Evolutionary conservation across 2,888 invertebrate species (phyloP).

Genomic region (Epinotia demarniana): DNA sequence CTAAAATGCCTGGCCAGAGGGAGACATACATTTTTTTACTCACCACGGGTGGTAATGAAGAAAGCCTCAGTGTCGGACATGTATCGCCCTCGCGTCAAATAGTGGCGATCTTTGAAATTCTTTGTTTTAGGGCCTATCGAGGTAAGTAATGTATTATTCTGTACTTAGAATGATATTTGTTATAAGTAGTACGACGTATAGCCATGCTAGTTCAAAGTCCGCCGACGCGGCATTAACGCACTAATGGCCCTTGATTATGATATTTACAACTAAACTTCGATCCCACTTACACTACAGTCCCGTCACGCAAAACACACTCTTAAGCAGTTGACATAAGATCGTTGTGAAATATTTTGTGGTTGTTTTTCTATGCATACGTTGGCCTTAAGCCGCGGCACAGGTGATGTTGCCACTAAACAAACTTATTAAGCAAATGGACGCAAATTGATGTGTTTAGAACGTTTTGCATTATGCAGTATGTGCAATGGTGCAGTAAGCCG

Average conservation of each 20-base stretch:
- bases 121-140: too few species aligned
- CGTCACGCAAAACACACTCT: background rate
- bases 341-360: background rate
- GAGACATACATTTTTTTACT: too few species aligned
- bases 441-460: conserved; percentile 40
- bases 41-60: too few species aligned
- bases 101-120: too few species aligned
- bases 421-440: conserved; percentile 41
- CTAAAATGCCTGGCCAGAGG: too few species aligned
- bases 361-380: conserved; percentile 16
- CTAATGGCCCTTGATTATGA: conserved; percentile 83
- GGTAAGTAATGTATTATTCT: background rate
- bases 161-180: background rate
- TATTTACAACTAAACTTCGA: conserved; percentile 78
- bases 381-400: conserved; percentile 63
- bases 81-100: too few species aligned
- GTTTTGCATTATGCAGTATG: conserved; percentile 18
- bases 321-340: background rate
- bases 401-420: conserved; percentile 35
- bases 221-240: conserved; percentile 77
- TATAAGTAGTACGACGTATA: background rate
- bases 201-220: conserved; percentile 68
- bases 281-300: conserved; percentile 63
- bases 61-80: too few species aligned
- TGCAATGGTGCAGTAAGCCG: background rate